These are phyloP conservation scores for Penaeus vannamei DNA, from an alignment of 1,140 invertebrate genomes.

Conservation along the genomic window DNA sequence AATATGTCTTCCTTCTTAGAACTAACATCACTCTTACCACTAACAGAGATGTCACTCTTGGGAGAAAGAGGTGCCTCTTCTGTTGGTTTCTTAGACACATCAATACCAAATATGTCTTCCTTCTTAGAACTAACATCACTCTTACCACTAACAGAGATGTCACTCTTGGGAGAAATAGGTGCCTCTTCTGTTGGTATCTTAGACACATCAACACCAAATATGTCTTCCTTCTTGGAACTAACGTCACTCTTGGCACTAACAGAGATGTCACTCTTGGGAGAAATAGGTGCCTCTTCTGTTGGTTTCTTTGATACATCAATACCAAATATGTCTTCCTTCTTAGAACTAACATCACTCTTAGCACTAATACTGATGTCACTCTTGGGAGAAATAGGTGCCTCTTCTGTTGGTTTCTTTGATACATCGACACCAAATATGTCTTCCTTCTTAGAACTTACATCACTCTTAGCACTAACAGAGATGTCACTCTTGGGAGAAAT, in stretches of 20 bases:
- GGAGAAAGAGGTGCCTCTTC: background rate
- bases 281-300: background rate
- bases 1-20: constrained; percentile 1
- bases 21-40: constrained; percentile 18
- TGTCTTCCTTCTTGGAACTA: background rate
- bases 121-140: constrained; percentile 4
- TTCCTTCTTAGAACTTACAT: constrained; percentile 7
- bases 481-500: background rate
- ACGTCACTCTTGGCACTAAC: background rate
- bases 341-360: background rate
- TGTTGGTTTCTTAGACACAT: background rate
- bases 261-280: background rate
- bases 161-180: background rate
- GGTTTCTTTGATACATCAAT: background rate
- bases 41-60: constrained; percentile 19
- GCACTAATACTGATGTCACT: background rate
- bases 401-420: background rate
- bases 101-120: background rate
- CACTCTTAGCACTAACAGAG: background rate
- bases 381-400: constrained; percentile 7
- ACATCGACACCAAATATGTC: background rate
- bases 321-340: background rate
- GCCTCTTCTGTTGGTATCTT: background rate
- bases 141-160: background rate
- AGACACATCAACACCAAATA: background rate